Conservation (phyloP, 1,140 invertebrate species). For the Cherax destructor region DNA sequence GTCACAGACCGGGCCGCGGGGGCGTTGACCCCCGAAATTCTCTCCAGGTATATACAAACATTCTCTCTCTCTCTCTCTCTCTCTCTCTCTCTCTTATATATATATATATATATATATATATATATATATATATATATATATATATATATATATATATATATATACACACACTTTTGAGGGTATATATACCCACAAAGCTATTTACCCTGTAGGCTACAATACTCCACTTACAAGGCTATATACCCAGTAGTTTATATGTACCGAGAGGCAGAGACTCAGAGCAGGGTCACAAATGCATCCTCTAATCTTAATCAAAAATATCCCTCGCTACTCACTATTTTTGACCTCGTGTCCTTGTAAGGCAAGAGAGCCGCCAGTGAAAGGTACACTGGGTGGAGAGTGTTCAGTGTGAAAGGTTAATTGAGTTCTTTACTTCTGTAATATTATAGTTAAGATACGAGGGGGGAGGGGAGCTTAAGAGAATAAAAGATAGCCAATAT, state of each 20-base stretch:
- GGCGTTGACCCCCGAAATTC: no score
- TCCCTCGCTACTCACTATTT: background rate
- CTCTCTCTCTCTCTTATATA: no score
- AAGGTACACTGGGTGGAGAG: background rate
- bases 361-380: background rate
- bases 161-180: no score
- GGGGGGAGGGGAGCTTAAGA: background rate
- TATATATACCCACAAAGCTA: constrained; percentile 3
- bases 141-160: no score
- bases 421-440: no score
- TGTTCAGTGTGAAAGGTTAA: background rate
- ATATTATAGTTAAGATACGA: background rate
- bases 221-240: background rate
- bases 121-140: no score
- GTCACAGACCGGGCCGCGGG: no score
- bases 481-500: background rate
- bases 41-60: no score
- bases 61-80: no score
- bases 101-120: no score
- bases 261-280: no score
- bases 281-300: background rate
- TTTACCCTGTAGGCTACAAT: background rate
- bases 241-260: no score
- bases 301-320: background rate
- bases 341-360: background rate